Conservation (phyloP, 1,140 invertebrate species). For the Bombyx mori region ASM3026992v2 NC_085132.1:6343501-6344000, state of each 20-base stretch:
- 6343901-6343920: too few relatives aligned
- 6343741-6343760: not conserved
- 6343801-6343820: conserved; percentile 8
- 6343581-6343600: too few relatives aligned
- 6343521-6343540: too few relatives aligned
- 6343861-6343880: not conserved
- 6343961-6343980: too few relatives aligned
- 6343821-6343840: conserved; percentile 3
- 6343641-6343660: too few relatives aligned
- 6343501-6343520: too few relatives aligned
- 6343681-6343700: not conserved
- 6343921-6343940: not conserved
- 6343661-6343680: not conserved
- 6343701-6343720: not conserved
- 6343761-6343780: too few relatives aligned
- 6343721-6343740: not conserved
- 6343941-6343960: not conserved
- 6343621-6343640: too few relatives aligned
- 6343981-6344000: too few relatives aligned
- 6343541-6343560: too few relatives aligned
- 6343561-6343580: too few relatives aligned
- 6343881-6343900: not conserved
- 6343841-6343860: conserved; percentile 6
- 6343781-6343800: not conserved
- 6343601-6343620: too few relatives aligned